These are phyloP conservation scores for Corvus cornix DNA, from an alignment of 2,113 vertebrate genomes.

Conservation along the genomic window DNA sequence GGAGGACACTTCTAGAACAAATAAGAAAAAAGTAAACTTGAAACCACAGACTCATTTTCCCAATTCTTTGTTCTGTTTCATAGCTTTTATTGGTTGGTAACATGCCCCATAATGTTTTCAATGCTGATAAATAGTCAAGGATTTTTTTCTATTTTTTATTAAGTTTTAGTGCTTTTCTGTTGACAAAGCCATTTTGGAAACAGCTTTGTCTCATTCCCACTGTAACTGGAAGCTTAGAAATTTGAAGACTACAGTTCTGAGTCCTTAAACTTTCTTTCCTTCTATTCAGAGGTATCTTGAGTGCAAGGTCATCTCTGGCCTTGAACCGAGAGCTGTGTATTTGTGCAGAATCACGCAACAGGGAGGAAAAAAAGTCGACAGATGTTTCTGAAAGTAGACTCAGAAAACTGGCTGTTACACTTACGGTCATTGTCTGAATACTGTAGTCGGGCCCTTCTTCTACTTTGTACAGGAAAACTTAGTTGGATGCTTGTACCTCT, in stretches of 20 bases:
- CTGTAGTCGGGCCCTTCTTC: background rate
- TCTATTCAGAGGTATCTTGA: background rate
- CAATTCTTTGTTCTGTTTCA: background rate
- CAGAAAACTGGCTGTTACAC: background rate
- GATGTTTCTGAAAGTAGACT: background rate
- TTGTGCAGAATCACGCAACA: background rate
- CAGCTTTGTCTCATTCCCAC: background rate
- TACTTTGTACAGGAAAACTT: background rate
- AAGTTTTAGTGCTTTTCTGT: slow-evolving; percentile 6
- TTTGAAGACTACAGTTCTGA: background rate
- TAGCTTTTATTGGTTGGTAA: background rate
- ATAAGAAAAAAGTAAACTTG: slow-evolving; percentile 1
- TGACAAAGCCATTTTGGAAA: slow-evolving; percentile 6
- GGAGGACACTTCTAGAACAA: background rate
- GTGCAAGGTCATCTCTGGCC: background rate
- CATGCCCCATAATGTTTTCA: background rate
- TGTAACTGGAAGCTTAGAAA: background rate
- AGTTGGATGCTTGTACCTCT: background rate
- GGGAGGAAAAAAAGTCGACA: background rate
- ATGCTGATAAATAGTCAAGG: background rate
- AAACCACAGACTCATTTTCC: background rate
- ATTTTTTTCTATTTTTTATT: background rate
- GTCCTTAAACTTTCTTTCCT: background rate
- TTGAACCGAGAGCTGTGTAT: background rate
- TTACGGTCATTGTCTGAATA: background rate